Base-by-base conservation (phyloP, 1,140 invertebrate genomes). In the Scaptomyza pallida region DNA sequence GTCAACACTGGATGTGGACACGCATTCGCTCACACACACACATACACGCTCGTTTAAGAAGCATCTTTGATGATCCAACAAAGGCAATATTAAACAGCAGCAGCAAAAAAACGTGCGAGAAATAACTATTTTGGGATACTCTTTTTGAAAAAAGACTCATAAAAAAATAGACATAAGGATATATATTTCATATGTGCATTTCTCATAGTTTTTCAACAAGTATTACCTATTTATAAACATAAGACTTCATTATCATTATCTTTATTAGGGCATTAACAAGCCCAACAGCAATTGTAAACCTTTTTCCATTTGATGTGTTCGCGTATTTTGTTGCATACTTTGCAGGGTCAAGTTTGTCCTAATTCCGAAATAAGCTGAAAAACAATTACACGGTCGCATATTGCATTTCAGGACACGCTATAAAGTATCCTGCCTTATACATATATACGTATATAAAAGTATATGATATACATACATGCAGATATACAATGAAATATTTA, bases 21-120 rank as follows among this genome's bases (percentile, higher is more conserved):
- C 48, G 15, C 5, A 13, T 21, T n/a, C n/a, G 23, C 23, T 5
- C 5, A n/a, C 3, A 51, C 10, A 52, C 16, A 12, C n/a, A 5
- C 16, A 13, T n/a, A 8, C 17, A 26, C 13, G 35, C 19, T 55
- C 17, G n/a, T 12, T 16, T 43, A 51, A 21, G 64, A 44, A 21
- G 64, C 40, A n/a, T 50, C 23, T 54, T 69, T 69, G 48, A 69
- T 63, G 59, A 33, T 41, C 59, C 41, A 45, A 63, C 41, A 63
- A 63, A 69, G 33, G 48, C 21, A 45, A 23, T 48, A 47, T 69
- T 69, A 54, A 19, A 12, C 41, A 37, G 33, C 26, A 45, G 23
- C 47, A 40, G 3, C 21, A 61, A 15, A n/a, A 33, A 17, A 6
- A 21, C 21, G 4, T 21, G 21, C 2, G 41, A 3, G n/a, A 26